A percentile compares a stretch with the other conserved stretches of the same genome.
Conservation (phyloP, 2,797 vertebrate species). For the Clarias laeviceps region DNA sequence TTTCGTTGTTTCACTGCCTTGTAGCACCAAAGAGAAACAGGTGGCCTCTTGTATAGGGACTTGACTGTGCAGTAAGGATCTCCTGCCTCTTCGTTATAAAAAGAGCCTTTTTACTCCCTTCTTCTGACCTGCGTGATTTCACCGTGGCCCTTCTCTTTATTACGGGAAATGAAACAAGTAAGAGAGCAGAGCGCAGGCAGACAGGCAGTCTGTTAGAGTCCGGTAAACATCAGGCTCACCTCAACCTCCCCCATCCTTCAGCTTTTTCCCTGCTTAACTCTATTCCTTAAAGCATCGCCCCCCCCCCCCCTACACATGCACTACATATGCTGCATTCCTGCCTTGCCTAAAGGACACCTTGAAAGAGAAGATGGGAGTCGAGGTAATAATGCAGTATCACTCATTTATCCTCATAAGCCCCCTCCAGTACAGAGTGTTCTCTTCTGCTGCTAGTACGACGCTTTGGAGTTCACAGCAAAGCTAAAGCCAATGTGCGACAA, state of each 20-base stretch:
- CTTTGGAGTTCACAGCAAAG: neutral
- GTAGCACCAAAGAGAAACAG: constrained; percentile 61
- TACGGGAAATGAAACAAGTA: neutral
- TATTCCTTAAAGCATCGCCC: neutral
- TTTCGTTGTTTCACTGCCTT: constrained; percentile 59
- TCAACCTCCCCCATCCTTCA: neutral
- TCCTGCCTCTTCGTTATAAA: constrained; percentile 57
- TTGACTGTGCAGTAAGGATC: constrained; percentile 39
- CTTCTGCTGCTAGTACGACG: neutral
- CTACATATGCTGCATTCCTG: constrained; percentile 40
- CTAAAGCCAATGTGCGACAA: neutral
- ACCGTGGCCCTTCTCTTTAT: constrained; percentile 12
- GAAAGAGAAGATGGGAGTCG: constrained; percentile 58
- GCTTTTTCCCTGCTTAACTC: neutral
- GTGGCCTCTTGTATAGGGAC: constrained; percentile 58
- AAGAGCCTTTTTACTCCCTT: constrained; percentile 67
- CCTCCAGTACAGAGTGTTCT: neutral
- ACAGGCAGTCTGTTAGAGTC: neutral
- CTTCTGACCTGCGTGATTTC: constrained; percentile 36
- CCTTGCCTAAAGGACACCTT: constrained; percentile 59
- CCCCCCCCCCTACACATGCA: constrained; percentile 42
- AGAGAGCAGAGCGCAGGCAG: neutral
- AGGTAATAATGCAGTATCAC: constrained; percentile 54
- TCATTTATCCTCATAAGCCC: constrained; percentile 19
- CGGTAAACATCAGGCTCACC: neutral